Base-by-base conservation (phyloP, 2,797 vertebrate species). In the Sebastiscus tertius region DNA sequence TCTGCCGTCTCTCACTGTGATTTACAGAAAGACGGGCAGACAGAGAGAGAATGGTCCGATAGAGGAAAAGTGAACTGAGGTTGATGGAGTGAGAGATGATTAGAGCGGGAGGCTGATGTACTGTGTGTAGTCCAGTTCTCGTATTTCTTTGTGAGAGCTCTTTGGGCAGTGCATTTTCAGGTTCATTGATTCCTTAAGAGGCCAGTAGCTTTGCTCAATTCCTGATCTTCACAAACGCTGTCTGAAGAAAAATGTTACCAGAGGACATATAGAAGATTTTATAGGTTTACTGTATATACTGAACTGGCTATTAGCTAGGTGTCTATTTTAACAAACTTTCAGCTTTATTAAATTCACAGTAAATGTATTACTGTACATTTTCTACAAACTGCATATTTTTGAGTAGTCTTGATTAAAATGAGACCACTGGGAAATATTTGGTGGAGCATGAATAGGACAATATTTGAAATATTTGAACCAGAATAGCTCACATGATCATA, bases 181-280 rank as follows among this genome's bases (percentile, higher is more conserved):
- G 64, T 75, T 81, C 54, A 90, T 72, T 87, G 82, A 87, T 86
- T 87, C 66, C 56, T 63, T 31, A 66, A 75, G 72, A 59, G 73
- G 33, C 12, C 33, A 58, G 61, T 46, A 56, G 27, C 52, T 77
- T 49, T 52, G 39, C 56, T 75, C 18, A 65, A 14, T 16, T 65
- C 33, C 54, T 68, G 39, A 59, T 56, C 22, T 22, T 73, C 16
- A 68, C 24, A 58, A 26, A 65, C 12, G 31, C 31, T 61, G 14
- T 65, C 20, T 22, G 33, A 61, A 24, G 11, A 34, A 56, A 62
- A 56, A 26, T 52, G 31, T 59, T 36, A 42, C 2, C 39, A n/a
- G 60, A 42, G 22, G 24, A 58, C 13, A 27, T 27, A 11, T 18
- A 18, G 6, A 3, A 29, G 2, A 66, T 73, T 75, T 26, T 29